Evolutionary conservation across 2,113 vertebrate species (phyloP), one percentile per base, ranked within the genome.

Genomic region (Bettongia penicillata): DNA sequence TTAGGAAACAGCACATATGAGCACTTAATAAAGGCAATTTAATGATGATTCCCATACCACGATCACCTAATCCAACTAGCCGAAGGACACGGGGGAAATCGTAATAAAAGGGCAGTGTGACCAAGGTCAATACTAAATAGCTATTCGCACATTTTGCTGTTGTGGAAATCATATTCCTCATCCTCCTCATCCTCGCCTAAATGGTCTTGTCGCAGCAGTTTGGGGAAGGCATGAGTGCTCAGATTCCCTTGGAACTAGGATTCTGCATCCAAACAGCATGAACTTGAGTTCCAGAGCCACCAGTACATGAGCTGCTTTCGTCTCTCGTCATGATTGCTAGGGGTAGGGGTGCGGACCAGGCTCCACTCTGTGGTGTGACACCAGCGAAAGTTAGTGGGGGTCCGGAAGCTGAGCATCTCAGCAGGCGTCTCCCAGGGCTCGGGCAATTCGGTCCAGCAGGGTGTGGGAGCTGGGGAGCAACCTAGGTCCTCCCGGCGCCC

Each of bases 221-320:
- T 49, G 31, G 94, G 93, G 25, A 16, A 93, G 92, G 89, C 25
- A 0, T n/a, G 53, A 53, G 89, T 91, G 49, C 94, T 43, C 53
- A 31, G 0, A 89, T 51, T 0, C 92, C 19, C 50, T 11, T 3
- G 89, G 89, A 89, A 19, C 90, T 0, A 4, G 51, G 91, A 48
- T 94, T 68, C 93, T 90, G 31, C 26, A 25, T 89, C 61, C 51
- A 84, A 93, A 89, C 24, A 53, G 24, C 94, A 3, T 49, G 23
- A 95, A 94, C 14, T 95, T 96, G 94, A 97, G 96, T 95, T 93
- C 91, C n/a, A 0, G 90, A 53, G 91, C 91, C 77, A 91, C 6
- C 26, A 9, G 90, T 90, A 47, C 3, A 92, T 16, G 48, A 84
- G 48, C 77, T 49, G 51, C 7, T 5, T 50, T 28, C 51, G 22